phyloP scores from a whole-genome alignment of 1,140 invertebrate genomes.

The Phenacoccus solenopsis region DNA sequence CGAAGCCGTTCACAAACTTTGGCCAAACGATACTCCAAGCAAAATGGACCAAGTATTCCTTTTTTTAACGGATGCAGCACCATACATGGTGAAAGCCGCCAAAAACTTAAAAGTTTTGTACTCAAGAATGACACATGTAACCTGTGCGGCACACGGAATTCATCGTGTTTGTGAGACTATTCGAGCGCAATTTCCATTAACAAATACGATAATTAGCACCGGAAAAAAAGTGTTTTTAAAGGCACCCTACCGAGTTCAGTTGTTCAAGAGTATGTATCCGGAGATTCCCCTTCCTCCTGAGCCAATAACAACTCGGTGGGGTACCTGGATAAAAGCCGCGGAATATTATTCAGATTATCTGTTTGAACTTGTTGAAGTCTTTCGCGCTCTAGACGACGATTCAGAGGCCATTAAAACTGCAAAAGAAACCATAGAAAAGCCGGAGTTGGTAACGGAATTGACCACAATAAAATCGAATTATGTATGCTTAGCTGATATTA shows the following conservation, averaged over 20 bases:
- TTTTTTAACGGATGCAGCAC: not conserved
- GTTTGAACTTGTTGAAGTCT: no score
- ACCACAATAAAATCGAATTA: no score
- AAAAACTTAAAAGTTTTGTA: slow-evolving; percentile 8
- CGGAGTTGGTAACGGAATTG: no score
- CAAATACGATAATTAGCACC: not conserved
- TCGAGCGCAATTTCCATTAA: not conserved
- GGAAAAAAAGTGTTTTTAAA: slow-evolving; percentile 4
- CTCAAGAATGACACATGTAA: not conserved
- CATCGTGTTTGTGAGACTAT: not conserved
- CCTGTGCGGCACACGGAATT: not conserved
- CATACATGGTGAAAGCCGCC: slow-evolving; percentile 15
- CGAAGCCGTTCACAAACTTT: not conserved
- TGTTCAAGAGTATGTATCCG: not conserved
- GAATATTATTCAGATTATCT: slow-evolving; percentile 8
- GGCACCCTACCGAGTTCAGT: not conserved
- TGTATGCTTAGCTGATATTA: no score
- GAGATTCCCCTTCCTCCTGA: slow-evolving; percentile 18
- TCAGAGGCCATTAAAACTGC: no score
- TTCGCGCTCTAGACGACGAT: no score
- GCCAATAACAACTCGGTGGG: slow-evolving; percentile 13
- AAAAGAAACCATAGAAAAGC: no score
- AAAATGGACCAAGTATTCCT: not conserved
- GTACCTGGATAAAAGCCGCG: slow-evolving; percentile 7
- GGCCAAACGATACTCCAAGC: not conserved